Conservation (phyloP, 1,140 invertebrate species). For the Microplitis mediator region DNA sequence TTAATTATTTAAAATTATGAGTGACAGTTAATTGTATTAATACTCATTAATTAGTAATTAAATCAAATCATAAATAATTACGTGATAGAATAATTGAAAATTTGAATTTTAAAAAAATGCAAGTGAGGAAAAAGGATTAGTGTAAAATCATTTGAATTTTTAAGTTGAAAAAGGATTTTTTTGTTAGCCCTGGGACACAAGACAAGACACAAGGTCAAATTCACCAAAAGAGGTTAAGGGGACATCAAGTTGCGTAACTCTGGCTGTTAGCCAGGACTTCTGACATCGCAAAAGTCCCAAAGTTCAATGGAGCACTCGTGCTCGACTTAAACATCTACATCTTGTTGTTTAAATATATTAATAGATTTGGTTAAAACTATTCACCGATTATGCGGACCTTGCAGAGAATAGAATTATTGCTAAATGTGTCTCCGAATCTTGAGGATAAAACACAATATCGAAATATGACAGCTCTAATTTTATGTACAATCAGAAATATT, state of each 20-base stretch:
- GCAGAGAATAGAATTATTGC: slow-evolving; percentile 38
- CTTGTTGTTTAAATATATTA: slow-evolving; percentile 35
- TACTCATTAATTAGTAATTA: no score
- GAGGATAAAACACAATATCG: background rate
- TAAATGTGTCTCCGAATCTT: slow-evolving; percentile 22
- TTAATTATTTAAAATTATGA: no score
- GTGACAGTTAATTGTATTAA: no score
- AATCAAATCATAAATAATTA: no score
- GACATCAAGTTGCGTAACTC: slow-evolving; percentile 52
- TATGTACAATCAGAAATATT: background rate
- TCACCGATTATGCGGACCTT: slow-evolving; percentile 40
- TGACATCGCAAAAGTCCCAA: slow-evolving; percentile 48
- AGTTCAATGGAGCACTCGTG: slow-evolving; percentile 59
- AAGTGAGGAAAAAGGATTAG: background rate
- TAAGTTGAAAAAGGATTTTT: background rate
- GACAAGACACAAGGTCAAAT: slow-evolving; percentile 52
- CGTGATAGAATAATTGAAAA: no score
- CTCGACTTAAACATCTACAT: slow-evolving; percentile 33
- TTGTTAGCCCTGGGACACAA: slow-evolving; percentile 33
- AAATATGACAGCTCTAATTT: background rate
- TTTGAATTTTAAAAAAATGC: no score
- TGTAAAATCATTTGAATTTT: background rate
- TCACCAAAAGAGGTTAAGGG: slow-evolving; percentile 54
- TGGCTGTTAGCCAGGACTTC: slow-evolving; percentile 47
- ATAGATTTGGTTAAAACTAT: slow-evolving; percentile 42